These are phyloP conservation scores for Portevinia maculata DNA, from an alignment of 2,888 invertebrate species.

Conservation along the genomic window DNA sequence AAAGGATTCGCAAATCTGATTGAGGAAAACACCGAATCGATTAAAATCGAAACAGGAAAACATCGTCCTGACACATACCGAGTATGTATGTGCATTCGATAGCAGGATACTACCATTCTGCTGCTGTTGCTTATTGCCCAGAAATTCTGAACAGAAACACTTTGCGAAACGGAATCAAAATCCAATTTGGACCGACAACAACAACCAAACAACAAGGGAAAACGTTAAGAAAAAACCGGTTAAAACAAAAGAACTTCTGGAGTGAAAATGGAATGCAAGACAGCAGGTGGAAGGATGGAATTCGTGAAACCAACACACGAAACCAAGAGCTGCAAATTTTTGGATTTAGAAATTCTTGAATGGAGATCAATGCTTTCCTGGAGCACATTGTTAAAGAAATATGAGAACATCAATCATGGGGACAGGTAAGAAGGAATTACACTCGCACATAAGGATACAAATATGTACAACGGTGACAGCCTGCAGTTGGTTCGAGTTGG, in stretches of 20 bases:
- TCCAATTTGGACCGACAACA: constrained; percentile 56
- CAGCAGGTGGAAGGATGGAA: not conserved
- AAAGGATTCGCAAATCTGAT: constrained; percentile 11
- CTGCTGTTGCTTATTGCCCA: not conserved
- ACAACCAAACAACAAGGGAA: constrained; percentile 19
- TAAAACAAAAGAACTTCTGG: not conserved
- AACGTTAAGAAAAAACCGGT: constrained; percentile 3
- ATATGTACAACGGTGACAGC: too few relatives aligned
- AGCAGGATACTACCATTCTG: not conserved
- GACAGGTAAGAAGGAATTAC: not conserved
- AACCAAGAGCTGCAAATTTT: not conserved
- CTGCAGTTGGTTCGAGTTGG: too few relatives aligned
- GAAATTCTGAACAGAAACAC: constrained; percentile 2
- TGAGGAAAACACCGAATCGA: constrained; percentile 40
- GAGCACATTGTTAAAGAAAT: not conserved
- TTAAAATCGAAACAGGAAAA: constrained; percentile 23
- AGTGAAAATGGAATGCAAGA: constrained; percentile 9
- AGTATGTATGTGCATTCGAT: not conserved
- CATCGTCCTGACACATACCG: not conserved
- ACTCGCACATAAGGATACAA: too few relatives aligned
- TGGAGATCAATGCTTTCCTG: not conserved
- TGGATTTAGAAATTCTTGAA: constrained; percentile 7
- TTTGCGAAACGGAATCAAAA: constrained; percentile 45
- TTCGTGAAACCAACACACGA: not conserved
- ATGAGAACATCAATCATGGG: constrained; percentile 14